These are phyloP conservation scores for Epizoanthus rinbou DNA, from an alignment of 92 coral and sea anemone genomes.

Conservation along the genomic window DNA sequence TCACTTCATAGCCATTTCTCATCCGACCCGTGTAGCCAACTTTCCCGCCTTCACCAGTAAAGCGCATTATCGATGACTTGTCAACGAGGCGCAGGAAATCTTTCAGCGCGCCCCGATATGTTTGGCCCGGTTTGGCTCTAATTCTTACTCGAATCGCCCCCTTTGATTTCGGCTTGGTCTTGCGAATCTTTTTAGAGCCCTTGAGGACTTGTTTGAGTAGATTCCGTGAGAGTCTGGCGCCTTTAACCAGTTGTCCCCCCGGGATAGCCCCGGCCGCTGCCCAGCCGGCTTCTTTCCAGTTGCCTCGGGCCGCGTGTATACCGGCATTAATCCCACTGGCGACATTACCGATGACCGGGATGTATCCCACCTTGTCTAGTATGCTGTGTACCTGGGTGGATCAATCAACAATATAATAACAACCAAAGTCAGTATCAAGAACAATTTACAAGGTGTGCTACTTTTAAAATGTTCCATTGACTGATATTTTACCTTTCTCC, in stretches of 20 bases:
- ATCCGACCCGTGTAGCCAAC: conserved; percentile 8
- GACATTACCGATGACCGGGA: conserved; percentile 15
- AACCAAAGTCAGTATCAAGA: too few species aligned
- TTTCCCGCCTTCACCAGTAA: background rate
- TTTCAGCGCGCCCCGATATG: conserved; percentile 19
- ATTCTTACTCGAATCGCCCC: conserved; percentile 15
- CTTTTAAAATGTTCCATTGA: background rate
- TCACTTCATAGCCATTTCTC: conserved; percentile 28
- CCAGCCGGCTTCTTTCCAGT: conserved; percentile 40
- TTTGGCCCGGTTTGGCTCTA: conserved; percentile 9
- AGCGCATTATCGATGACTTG: conserved; percentile 8
- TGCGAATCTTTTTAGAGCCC: conserved; percentile 16
- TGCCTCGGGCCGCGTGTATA: conserved; percentile 27
- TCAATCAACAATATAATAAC: too few species aligned
- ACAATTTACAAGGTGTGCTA: too few species aligned
- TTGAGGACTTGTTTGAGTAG: conserved; percentile 20
- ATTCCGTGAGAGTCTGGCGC: conserved; percentile 20
- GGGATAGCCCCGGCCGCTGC: conserved; percentile 27
- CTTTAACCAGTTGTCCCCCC: conserved; percentile 30
- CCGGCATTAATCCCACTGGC: conserved; percentile 37
- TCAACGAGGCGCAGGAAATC: conserved; percentile 28
- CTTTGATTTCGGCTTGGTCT: background rate
- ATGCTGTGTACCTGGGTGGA: conserved; percentile 13
- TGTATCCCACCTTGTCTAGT: conserved; percentile 30
- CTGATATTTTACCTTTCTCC: background rate